Percentiles rank a stretch among this genome's conserved stretches.
phyloP scores from a whole-genome alignment of 2,888 invertebrate genomes.

The Ornithoptera priamus region DNA sequence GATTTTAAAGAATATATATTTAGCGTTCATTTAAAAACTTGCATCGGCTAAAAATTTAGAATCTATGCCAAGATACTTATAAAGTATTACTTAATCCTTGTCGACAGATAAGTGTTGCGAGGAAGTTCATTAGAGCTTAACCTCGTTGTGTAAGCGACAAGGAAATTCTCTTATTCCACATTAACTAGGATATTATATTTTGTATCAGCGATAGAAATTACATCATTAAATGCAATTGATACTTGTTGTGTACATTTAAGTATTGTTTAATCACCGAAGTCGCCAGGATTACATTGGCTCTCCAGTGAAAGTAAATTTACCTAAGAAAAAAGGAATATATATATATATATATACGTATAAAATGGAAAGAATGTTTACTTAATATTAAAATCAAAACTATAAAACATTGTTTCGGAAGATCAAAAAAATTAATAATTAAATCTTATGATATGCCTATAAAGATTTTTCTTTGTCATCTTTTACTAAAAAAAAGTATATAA shows the following conservation, averaged over 20 bases:
- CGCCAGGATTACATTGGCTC: neutral
- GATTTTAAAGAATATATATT: too few species aligned
- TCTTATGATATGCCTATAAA: too few species aligned
- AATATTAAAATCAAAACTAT: too few species aligned
- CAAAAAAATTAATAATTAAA: too few species aligned
- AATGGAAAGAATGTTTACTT: neutral
- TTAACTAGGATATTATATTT: conserved; percentile 13
- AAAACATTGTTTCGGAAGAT: too few species aligned
- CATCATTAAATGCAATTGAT: conserved; percentile 10
- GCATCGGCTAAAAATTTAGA: neutral
- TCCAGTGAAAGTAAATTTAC: neutral
- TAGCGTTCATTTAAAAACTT: neutral
- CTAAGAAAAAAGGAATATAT: neutral
- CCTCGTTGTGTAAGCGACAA: conserved; percentile 20
- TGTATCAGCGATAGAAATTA: conserved; percentile 15
- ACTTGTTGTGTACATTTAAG: neutral
- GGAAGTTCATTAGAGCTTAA: conserved; percentile 27
- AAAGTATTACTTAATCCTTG: conserved; percentile 10
- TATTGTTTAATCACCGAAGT: neutral
- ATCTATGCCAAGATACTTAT: neutral
- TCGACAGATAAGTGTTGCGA: conserved; percentile 13
- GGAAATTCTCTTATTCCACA: conserved; percentile 28
- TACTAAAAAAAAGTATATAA: too few species aligned
- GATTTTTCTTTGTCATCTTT: too few species aligned
- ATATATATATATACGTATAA: neutral